These are phyloP conservation scores for Ictalurus punctatus DNA, from an alignment of 2,113 vertebrate species.

Conservation along the genomic window DNA sequence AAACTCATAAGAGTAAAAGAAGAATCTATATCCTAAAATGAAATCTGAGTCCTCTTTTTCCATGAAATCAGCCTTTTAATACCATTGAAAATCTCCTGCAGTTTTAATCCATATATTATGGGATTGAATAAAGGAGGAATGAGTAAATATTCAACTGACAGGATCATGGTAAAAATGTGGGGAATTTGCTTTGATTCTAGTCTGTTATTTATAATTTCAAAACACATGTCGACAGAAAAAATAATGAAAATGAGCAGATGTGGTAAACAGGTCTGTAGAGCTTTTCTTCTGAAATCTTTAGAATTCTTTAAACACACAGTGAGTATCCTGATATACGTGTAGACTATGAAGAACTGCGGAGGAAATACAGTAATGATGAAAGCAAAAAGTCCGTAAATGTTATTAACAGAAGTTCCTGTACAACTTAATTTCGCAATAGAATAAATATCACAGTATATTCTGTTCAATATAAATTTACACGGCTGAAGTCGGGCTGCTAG, in stretches of 20 bases:
- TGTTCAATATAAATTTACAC: conserved; percentile 23
- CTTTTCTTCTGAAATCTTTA: conserved; percentile 11
- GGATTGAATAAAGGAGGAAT: conserved; percentile 17
- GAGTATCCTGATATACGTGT: not conserved
- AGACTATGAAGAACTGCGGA: not conserved
- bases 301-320: not conserved
- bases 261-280: conserved; percentile 13
- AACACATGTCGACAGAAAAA: not conserved
- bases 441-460: conserved; percentile 35
- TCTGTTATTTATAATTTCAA: conserved; percentile 27
- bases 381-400: conserved; percentile 23
- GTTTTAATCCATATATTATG: conserved; percentile 23
- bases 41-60: not conserved
- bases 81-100: conserved; percentile 12
- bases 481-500: conserved; percentile 14
- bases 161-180: conserved; percentile 1
- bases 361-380: conserved; percentile 18
- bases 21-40: not conserved
- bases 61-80: not conserved
- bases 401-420: conserved; percentile 6
- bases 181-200: not conserved
- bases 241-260: not conserved
- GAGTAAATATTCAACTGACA: not conserved
- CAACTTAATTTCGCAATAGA: conserved; percentile 29
- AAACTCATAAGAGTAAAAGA: too few relatives aligned